Evolutionary conservation across 2,797 vertebrate species (phyloP).

Genomic region (Triplophysa yarkandensis): DNA sequence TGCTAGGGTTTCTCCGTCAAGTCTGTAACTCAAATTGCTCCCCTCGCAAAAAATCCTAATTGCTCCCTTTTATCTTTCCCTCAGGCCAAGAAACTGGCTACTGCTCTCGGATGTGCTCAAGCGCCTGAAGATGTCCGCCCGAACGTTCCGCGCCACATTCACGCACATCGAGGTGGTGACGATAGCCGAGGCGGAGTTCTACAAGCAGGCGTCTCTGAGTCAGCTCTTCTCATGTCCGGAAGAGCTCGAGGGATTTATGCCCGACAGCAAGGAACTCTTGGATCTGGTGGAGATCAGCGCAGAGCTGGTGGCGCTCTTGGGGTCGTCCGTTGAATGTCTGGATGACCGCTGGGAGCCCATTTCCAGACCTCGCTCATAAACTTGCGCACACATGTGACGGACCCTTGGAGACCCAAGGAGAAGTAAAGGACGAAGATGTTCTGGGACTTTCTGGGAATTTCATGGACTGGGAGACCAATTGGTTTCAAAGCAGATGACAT

Average conservation of each 20-base stretch:
- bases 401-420: neutral
- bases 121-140: slow-evolving; percentile 86
- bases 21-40: neutral
- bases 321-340: slow-evolving; percentile 86
- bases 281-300: slow-evolving; percentile 90
- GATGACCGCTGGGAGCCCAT: slow-evolving; percentile 73
- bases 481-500: neutral
- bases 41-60: neutral
- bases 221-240: slow-evolving; percentile 87
- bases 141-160: slow-evolving; percentile 86
- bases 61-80: neutral
- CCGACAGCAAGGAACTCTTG: slow-evolving; percentile 85
- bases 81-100: slow-evolving; percentile 90
- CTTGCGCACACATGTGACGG: slow-evolving; percentile 17
- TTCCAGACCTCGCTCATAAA: slow-evolving; percentile 62
- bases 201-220: slow-evolving; percentile 87
- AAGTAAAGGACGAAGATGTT: slow-evolving; percentile 24
- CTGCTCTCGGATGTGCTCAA: slow-evolving; percentile 87
- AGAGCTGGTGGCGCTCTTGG: slow-evolving; percentile 86
- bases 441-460: slow-evolving; percentile 6
- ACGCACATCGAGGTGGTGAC: slow-evolving; percentile 87
- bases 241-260: slow-evolving; percentile 84
- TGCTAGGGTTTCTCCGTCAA: neutral
- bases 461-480: neutral
- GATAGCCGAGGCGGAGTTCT: slow-evolving; percentile 86